Percentiles rank a stretch among this genome's conserved stretches.
phyloP scores from a whole-genome alignment of 2,113 vertebrate genomes.

The Caloenas nicobarica region DNA sequence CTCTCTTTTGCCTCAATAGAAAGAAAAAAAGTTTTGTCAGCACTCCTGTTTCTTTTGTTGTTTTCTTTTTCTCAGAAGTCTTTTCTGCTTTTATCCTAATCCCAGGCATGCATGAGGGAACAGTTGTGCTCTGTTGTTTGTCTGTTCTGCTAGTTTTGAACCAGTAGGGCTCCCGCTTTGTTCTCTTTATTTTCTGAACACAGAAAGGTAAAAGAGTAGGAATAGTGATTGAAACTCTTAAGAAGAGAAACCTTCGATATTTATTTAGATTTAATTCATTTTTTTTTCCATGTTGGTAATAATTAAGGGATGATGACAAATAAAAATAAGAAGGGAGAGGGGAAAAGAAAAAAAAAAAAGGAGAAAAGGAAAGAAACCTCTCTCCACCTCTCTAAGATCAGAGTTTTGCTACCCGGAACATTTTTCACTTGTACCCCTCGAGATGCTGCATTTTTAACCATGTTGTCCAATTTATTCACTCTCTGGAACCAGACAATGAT shows the following conservation, averaged over 20 bases:
- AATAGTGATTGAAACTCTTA: conserved; percentile 89
- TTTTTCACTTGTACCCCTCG: conserved; percentile 11
- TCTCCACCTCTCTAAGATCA: neutral
- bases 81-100: conserved; percentile 97
- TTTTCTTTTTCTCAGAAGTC: conserved; percentile 93
- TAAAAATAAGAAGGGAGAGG: neutral
- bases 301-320: conserved; percentile 64
- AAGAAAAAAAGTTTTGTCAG: conserved; percentile 95
- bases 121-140: conserved; percentile 98
- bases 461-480: neutral
- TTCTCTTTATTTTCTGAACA: conserved; percentile 94
- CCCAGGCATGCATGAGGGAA: conserved; percentile 98
- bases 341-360: neutral
- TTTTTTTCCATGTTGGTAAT: conserved; percentile 63
- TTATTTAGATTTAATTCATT: conserved; percentile 80
- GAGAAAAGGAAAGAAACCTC: neutral
- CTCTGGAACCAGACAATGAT: neutral
- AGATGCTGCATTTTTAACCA: neutral
- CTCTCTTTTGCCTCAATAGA: conserved; percentile 85
- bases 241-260: conserved; percentile 87
- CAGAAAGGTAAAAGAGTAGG: conserved; percentile 95
- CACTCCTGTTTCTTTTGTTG: conserved; percentile 95
- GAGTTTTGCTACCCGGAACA: conserved; percentile 12
- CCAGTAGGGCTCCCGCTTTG: conserved; percentile 94
- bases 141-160: conserved; percentile 97